phyloP scores from a whole-genome alignment of 2,113 vertebrate genomes.

The Pitta sordida region DNA sequence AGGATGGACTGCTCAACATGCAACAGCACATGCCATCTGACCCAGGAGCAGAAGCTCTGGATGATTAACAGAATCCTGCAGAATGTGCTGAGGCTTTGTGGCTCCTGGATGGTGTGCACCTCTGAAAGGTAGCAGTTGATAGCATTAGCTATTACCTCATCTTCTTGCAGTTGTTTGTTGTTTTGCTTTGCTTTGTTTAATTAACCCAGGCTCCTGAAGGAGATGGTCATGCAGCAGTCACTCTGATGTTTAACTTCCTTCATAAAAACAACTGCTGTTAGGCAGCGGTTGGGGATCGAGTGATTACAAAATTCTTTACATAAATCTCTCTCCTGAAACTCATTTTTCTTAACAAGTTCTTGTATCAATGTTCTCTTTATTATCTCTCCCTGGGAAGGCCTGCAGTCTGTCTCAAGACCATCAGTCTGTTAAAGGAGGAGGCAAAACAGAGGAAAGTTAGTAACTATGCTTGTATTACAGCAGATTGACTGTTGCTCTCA shows the following conservation, averaged over 20 bases:
- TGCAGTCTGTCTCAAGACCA: neutral
- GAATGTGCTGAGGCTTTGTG: neutral
- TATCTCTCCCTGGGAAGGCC: neutral
- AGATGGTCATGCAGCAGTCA: neutral
- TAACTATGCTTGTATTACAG: neutral
- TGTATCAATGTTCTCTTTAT: neutral
- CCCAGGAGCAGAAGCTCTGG: neutral
- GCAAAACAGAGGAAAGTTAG: neutral
- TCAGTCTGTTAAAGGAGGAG: neutral
- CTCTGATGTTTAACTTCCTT: neutral
- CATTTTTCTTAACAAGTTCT: conserved; percentile 19
- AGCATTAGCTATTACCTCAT: neutral
- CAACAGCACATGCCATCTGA: neutral
- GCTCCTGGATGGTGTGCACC: neutral
- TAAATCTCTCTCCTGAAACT: conserved; percentile 31
- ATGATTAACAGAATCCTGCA: neutral
- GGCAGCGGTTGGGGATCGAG: neutral
- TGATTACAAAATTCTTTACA: conserved; percentile 5
- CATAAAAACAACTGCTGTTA: neutral
- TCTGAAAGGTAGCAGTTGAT: neutral
- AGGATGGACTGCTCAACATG: neutral
- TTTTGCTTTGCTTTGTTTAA: conserved; percentile 8
- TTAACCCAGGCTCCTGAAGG: neutral
- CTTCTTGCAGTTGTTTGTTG: neutral
- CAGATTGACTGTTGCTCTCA: neutral